Evolutionary conservation across 2,888 invertebrate genomes (phyloP).

Genomic region (Eurytoma adleriae): DNA sequence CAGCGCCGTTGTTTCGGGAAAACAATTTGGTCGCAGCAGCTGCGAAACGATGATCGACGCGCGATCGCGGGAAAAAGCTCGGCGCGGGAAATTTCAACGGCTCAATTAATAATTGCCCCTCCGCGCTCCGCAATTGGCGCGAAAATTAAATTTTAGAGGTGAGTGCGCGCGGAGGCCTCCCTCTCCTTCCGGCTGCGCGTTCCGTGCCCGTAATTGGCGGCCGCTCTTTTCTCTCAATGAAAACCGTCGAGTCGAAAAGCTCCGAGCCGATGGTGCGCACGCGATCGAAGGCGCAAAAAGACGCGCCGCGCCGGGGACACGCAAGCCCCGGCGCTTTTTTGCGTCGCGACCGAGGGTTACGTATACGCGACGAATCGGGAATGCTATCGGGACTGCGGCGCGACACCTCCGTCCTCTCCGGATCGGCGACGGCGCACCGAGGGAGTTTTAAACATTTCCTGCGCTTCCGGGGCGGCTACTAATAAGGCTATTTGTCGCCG

Average conservation of each 20-base stretch:
- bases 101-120: conserved; percentile 46
- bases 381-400: conserved; percentile 45
- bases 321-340: background rate
- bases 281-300: background rate
- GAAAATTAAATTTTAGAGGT: conserved; percentile 47
- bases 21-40: conserved; percentile 13
- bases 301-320: background rate
- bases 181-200: background rate
- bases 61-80: background rate
- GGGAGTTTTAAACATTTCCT: too few species aligned
- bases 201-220: conserved; percentile 25
- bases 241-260: conserved; percentile 10
- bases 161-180: background rate
- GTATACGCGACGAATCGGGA: conserved; percentile 59
- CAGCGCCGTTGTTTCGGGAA: background rate
- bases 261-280: conserved; percentile 2
- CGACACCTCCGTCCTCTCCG: too few species aligned
- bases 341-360: background rate
- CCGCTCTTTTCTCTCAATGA: conserved; percentile 11
- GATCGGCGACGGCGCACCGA: too few species aligned
- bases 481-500: too few species aligned
- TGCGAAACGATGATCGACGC: conserved; percentile 24
- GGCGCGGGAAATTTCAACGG: conserved; percentile 38
- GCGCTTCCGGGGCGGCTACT: too few species aligned
- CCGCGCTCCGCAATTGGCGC: conserved; percentile 31